These are phyloP conservation scores for Cloeon dipterum DNA, from an alignment of 2,888 invertebrate genomes.

Conservation along the genomic window DNA sequence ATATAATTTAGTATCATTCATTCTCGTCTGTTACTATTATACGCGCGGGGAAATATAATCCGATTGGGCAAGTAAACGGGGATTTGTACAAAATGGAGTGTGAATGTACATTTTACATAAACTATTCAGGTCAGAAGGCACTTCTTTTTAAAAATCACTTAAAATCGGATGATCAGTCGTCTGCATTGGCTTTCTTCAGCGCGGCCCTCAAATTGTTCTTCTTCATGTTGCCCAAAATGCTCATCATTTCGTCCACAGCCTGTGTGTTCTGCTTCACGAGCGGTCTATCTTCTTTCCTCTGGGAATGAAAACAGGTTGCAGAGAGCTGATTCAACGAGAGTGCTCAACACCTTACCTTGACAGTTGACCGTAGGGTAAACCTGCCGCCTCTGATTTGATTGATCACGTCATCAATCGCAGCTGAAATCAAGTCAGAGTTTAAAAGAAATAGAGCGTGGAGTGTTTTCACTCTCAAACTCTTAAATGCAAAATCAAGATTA, in stretches of 20 bases:
- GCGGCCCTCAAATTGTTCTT: constrained; percentile 17
- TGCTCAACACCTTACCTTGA: constrained; percentile 1
- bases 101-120: no score
- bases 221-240: constrained; percentile 36
- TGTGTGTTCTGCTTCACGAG: constrained; percentile 27
- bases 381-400: constrained; percentile 54
- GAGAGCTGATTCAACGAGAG: no score
- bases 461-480: no score
- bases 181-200: not conserved
- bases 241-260: constrained; percentile 40
- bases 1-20: no score
- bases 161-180: not conserved
- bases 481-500: no score
- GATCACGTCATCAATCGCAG: constrained; percentile 47
- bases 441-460: no score
- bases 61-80: no score
- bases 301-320: constrained; percentile 5
- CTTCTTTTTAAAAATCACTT: not conserved
- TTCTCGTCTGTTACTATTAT: no score
- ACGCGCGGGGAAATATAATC: no score
- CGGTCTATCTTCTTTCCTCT: constrained; percentile 27
- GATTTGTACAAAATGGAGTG: no score
- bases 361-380: constrained; percentile 41
- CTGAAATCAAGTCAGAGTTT: constrained; percentile 8
- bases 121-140: no score